These are phyloP conservation scores for Oostethus manadensis DNA, from an alignment of 2,113 vertebrate genomes.

Conservation along the genomic window DNA sequence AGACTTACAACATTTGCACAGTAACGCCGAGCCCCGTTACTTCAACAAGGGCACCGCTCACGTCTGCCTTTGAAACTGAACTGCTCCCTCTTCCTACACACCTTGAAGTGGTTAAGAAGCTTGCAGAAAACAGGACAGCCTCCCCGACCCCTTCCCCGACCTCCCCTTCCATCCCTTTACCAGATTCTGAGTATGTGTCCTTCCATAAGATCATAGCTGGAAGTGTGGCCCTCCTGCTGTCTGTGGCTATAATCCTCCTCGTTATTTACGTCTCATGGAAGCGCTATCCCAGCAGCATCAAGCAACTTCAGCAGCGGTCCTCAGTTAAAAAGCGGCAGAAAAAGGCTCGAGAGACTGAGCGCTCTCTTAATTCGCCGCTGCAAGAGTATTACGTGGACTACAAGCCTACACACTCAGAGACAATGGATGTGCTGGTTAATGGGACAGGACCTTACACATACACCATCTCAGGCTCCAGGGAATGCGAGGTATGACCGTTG, in stretches of 20 bases:
- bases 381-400: slow-evolving; percentile 99
- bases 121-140: slow-evolving; percentile 43
- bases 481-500: slow-evolving; percentile 99
- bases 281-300: slow-evolving; percentile 93
- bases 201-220: slow-evolving; percentile 97
- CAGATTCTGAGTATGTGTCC: slow-evolving; percentile 89
- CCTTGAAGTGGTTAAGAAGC: slow-evolving; percentile 69
- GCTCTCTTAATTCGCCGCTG: slow-evolving; percentile 90
- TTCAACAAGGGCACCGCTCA: slow-evolving; percentile 71
- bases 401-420: slow-evolving; percentile 96
- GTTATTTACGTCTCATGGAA: slow-evolving; percentile 97
- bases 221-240: slow-evolving; percentile 90
- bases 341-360: slow-evolving; percentile 86
- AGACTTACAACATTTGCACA: slow-evolving; percentile 84
- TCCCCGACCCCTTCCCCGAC: slow-evolving; percentile 70
- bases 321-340: slow-evolving; percentile 87
- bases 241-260: slow-evolving; percentile 91
- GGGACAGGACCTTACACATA: slow-evolving; percentile 96
- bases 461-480: slow-evolving; percentile 98
- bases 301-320: slow-evolving; percentile 89
- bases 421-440: slow-evolving; percentile 97
- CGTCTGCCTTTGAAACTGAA: slow-evolving; percentile 70
- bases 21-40: slow-evolving; percentile 74
- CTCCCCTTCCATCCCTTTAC: slow-evolving; percentile 74
- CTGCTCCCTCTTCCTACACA: slow-evolving; percentile 75